Percentiles rank a stretch among this genome's conserved stretches.
phyloP scores from a whole-genome alignment of 2,888 invertebrate species.

The Cryptus armator region DNA sequence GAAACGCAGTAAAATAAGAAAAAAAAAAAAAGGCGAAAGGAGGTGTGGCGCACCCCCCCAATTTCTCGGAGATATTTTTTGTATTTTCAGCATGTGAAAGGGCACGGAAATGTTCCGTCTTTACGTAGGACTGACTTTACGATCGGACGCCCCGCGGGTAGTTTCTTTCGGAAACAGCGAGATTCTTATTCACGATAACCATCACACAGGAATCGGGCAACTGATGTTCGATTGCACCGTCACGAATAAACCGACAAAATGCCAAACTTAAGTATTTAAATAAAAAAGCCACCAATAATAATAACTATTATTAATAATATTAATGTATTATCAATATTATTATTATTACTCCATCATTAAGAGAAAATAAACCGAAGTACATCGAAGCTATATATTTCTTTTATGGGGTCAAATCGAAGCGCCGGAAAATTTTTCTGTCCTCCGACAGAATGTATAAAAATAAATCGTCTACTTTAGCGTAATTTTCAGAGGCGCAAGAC shows the following conservation, averaged over 20 bases:
- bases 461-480: too few relatives aligned
- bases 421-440: background rate
- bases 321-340: too few relatives aligned
- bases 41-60: background rate
- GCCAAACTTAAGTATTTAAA: background rate
- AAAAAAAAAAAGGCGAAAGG: constrained; percentile 5
- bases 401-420: background rate
- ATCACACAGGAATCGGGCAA: background rate
- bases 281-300: background rate
- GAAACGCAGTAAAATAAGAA: constrained; percentile 29
- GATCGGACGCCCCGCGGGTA: background rate
- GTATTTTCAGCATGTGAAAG: background rate
- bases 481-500: too few relatives aligned
- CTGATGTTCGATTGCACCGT: background rate
- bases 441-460: background rate
- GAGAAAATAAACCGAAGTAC: background rate
- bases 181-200: background rate
- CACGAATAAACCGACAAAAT: background rate
- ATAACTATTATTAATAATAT: background rate
- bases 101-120: background rate
- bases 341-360: background rate
- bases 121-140: background rate
- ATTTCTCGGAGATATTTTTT: background rate
- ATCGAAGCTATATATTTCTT: background rate
- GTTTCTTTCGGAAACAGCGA: background rate